These are phyloP conservation scores for Entomobrya proxima DNA, from an alignment of 2,888 invertebrate species.

Conservation along the genomic window DNA sequence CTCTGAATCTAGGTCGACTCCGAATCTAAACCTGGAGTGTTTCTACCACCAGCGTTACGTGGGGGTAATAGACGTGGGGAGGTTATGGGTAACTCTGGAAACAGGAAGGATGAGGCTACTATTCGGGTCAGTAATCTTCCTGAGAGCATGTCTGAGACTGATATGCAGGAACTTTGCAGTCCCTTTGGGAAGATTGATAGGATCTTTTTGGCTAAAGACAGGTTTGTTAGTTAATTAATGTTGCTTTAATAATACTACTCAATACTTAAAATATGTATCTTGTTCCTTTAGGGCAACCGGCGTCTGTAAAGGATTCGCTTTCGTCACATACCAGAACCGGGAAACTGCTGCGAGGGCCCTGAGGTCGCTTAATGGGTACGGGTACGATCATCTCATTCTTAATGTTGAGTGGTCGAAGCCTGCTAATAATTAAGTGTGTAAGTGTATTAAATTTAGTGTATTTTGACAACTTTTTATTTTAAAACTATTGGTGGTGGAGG, in stretches of 20 bases:
- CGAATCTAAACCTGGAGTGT: slow-evolving; percentile 78
- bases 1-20: slow-evolving; percentile 67
- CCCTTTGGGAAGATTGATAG: slow-evolving; percentile 95
- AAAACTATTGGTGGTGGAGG: too few species aligned
- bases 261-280: neutral
- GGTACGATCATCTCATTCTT: slow-evolving; percentile 98
- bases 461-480: too few species aligned
- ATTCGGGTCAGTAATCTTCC: slow-evolving; percentile 98
- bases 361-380: slow-evolving; percentile 90
- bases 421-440: slow-evolving; percentile 61
- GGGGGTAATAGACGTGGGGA: slow-evolving; percentile 86
- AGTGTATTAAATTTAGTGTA: too few species aligned
- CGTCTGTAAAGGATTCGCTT: slow-evolving; percentile 97
- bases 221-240: slow-evolving; percentile 78
- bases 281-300: slow-evolving; percentile 83
- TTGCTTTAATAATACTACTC: slow-evolving; percentile 72
- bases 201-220: slow-evolving; percentile 95
- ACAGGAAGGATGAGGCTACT: slow-evolving; percentile 89
- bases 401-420: slow-evolving; percentile 99
- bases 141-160: slow-evolving; percentile 93
- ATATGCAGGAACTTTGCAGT: slow-evolving; percentile 96
- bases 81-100: slow-evolving; percentile 80
- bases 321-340: slow-evolving; percentile 95
- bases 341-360: slow-evolving; percentile 96
- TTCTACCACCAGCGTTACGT: slow-evolving; percentile 90